phyloP scores from a whole-genome alignment of 2,113 vertebrate species.

The Leptobrachium leishanense region DNA sequence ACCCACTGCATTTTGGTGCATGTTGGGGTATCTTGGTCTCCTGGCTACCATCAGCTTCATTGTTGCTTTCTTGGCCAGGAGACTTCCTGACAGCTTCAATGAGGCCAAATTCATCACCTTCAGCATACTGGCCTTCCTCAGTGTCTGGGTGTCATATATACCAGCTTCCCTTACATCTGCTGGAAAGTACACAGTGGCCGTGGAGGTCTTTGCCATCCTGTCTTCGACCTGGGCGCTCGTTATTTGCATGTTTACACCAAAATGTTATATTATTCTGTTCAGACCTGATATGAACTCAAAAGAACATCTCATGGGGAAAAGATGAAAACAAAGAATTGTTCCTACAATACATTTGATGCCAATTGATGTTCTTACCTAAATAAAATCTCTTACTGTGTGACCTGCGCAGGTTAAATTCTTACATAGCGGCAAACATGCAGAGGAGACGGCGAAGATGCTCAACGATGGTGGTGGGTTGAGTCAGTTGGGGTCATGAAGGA shows the following conservation, averaged over 20 bases:
- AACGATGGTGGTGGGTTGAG: too few species aligned
- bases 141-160: conserved; percentile 25
- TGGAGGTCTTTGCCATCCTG: conserved; percentile 8
- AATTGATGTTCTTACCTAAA: too few species aligned
- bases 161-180: conserved; percentile 9
- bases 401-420: too few species aligned
- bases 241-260: conserved; percentile 14
- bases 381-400: too few species aligned
- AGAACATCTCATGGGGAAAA: conserved; percentile 18
- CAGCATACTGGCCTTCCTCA: conserved; percentile 30
- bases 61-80: neutral
- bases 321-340: neutral
- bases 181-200: neutral
- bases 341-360: too few species aligned
- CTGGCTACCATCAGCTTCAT: too few species aligned
- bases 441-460: too few species aligned
- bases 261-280: neutral
- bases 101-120: conserved; percentile 26
- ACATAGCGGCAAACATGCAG: too few species aligned
- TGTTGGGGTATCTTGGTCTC: conserved; percentile 12
- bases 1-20: too few species aligned
- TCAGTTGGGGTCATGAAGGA: too few species aligned
- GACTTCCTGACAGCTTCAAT: neutral
- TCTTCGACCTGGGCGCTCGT: conserved; percentile 13
- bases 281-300: conserved; percentile 35